phyloP scores from a whole-genome alignment of 2,888 invertebrate species.

The Cynaeus angustus region DNA sequence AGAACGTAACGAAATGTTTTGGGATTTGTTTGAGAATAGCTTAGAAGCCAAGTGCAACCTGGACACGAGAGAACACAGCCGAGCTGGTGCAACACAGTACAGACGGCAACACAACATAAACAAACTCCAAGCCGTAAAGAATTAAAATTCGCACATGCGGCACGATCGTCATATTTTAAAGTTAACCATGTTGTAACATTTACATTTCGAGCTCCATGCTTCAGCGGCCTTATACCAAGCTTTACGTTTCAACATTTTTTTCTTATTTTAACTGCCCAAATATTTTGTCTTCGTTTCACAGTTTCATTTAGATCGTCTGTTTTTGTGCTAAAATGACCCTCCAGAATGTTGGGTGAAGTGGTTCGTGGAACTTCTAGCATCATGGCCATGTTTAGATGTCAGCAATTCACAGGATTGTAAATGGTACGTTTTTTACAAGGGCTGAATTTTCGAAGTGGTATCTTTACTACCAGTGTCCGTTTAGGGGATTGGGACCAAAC shows the following conservation, averaged over 20 bases:
- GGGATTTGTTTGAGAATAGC: slow-evolving; percentile 21
- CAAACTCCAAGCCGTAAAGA: slow-evolving; percentile 66
- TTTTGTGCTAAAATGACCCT: slow-evolving; percentile 14
- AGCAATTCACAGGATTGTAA: slow-evolving; percentile 29
- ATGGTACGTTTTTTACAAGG: slow-evolving; percentile 10
- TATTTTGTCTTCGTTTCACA: slow-evolving; percentile 22
- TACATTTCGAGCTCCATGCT: slow-evolving; percentile 58
- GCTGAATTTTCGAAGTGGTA: slow-evolving; percentile 26
- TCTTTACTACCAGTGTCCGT: background rate
- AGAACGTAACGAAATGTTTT: slow-evolving; percentile 16
- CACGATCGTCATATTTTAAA: slow-evolving; percentile 68
- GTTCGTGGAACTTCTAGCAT: slow-evolving; percentile 18
- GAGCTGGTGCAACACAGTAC: slow-evolving; percentile 64
- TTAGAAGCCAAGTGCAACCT: slow-evolving; percentile 30
- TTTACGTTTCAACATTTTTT: slow-evolving; percentile 19
- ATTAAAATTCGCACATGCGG: slow-evolving; percentile 70
- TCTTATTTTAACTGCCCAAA: slow-evolving; percentile 13
- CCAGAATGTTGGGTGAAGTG: slow-evolving; percentile 12
- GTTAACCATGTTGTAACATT: slow-evolving; percentile 62
- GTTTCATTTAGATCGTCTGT: slow-evolving; percentile 13
- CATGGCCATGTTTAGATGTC: slow-evolving; percentile 18
- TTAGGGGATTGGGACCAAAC: background rate
- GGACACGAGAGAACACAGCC: slow-evolving; percentile 39
- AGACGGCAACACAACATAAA: slow-evolving; percentile 68
- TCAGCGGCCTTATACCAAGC: slow-evolving; percentile 22